Conservation (phyloP, 2,888 invertebrate genomes). For the Dysmachus trigonus region DNA sequence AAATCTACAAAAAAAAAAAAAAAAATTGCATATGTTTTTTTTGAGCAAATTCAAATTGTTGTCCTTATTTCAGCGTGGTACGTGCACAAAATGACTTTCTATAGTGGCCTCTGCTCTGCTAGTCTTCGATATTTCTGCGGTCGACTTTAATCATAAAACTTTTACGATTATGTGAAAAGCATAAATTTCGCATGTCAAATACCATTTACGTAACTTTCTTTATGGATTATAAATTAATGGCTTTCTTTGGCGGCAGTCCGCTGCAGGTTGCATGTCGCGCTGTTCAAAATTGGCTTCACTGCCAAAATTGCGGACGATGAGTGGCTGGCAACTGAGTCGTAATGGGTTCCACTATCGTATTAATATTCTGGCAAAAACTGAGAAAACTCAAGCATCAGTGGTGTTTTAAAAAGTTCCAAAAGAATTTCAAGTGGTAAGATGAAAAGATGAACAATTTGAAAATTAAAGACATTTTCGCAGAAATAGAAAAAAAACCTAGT, state of each 20-base stretch:
- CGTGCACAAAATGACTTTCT: not conserved
- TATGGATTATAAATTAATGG: slow-evolving; percentile 49
- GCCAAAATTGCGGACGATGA: not conserved
- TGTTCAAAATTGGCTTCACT: not conserved
- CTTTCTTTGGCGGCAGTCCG: slow-evolving; percentile 26
- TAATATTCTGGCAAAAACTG: not conserved
- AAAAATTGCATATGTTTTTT: not conserved
- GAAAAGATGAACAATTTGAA: not conserved
- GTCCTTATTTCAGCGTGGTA: not conserved
- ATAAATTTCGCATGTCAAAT: slow-evolving; percentile 47
- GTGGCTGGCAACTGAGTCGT: not conserved
- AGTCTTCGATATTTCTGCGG: not conserved
- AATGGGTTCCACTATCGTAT: not conserved
- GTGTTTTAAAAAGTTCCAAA: not conserved
- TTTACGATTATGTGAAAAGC: slow-evolving; percentile 39
- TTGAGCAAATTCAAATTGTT: not conserved
- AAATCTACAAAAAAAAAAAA: too few relatives aligned
- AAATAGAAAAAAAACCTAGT: not conserved
- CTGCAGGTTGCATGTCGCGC: slow-evolving; percentile 13
- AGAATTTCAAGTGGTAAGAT: not conserved
- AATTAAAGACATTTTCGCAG: not conserved
- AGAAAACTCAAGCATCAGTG: not conserved
- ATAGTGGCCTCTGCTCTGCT: not conserved
- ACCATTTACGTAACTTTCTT: slow-evolving; percentile 43
- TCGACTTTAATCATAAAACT: slow-evolving; percentile 25